phyloP scores from a whole-genome alignment of 1,140 invertebrate genomes.

The Brachionus koreanus region DNA sequence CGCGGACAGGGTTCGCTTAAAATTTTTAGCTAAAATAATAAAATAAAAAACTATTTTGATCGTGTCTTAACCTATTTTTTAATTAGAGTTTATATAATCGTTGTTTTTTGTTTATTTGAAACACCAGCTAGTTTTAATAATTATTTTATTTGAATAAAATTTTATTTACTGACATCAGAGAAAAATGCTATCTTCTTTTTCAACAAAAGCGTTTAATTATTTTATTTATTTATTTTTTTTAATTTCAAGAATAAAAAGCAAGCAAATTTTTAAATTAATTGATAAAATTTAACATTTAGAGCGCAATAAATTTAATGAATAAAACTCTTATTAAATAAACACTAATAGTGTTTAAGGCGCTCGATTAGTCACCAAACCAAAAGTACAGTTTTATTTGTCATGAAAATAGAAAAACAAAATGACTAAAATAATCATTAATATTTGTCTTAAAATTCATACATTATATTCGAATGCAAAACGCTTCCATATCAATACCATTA shows the following conservation, averaged over 20 bases:
- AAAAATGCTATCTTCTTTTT: not conserved
- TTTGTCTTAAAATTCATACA: not conserved
- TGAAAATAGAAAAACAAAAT: not conserved
- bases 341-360: not conserved
- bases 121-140: not conserved
- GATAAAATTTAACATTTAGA: not conserved
- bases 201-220: not conserved
- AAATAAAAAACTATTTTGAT: not conserved
- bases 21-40: not conserved
- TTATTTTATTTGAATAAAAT: not conserved
- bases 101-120: not conserved
- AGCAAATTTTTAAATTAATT: not conserved
- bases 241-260: not conserved
- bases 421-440: not conserved
- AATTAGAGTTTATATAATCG: not conserved
- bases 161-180: not conserved
- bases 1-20: not conserved
- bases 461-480: conserved; percentile 2
- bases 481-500: conserved; percentile 24
- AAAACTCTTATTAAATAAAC: not conserved
- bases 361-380: not conserved
- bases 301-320: not conserved
- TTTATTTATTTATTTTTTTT: not conserved
- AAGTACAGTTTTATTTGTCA: not conserved
- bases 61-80: not conserved